These are phyloP conservation scores for Labroides dimidiatus DNA, from an alignment of 2,797 vertebrate genomes.

Conservation along the genomic window DNA sequence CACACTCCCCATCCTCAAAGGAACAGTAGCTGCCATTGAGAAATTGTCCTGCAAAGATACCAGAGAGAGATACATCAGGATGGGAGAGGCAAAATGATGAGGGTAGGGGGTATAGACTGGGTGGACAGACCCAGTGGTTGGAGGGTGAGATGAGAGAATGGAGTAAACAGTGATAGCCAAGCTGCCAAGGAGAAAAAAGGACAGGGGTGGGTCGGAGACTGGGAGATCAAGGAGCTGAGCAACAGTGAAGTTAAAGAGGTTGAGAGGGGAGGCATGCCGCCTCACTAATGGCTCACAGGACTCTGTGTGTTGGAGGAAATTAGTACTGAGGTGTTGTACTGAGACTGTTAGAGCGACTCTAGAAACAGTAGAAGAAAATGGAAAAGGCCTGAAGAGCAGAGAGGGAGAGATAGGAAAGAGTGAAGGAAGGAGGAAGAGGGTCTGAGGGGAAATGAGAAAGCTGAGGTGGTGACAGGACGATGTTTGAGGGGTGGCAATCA, in stretches of 20 bases:
- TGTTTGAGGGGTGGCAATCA: slow-evolving; percentile 31
- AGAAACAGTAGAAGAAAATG: slow-evolving; percentile 43
- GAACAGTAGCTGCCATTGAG: slow-evolving; percentile 94
- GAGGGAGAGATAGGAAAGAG: slow-evolving; percentile 14
- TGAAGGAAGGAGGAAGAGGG: slow-evolving; percentile 6
- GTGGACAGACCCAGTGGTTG: slow-evolving; percentile 28
- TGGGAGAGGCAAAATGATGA: slow-evolving; percentile 30
- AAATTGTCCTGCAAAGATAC: slow-evolving; percentile 85
- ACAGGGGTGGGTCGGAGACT: slow-evolving; percentile 4
- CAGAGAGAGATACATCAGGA: slow-evolving; percentile 53
- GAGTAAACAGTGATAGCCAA: slow-evolving; percentile 46
- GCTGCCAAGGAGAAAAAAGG: slow-evolving; percentile 48
- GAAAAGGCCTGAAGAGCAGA: slow-evolving; percentile 31
- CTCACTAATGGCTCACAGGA: slow-evolving; percentile 45
- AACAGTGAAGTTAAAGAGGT: slow-evolving; percentile 36
- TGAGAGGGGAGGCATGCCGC: slow-evolving; percentile 20
- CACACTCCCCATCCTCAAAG: slow-evolving; percentile 92
- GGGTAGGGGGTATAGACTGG: slow-evolving; percentile 33
- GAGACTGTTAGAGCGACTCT: slow-evolving; percentile 16
- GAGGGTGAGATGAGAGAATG: slow-evolving; percentile 32
- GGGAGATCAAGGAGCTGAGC: slow-evolving; percentile 45
- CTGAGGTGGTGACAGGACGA: slow-evolving; percentile 40
- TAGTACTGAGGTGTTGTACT: slow-evolving; percentile 13
- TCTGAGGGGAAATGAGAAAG: slow-evolving; percentile 49
- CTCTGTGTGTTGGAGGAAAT: slow-evolving; percentile 36